Conservation (phyloP, 2,888 invertebrate genomes). For the Eristalinus aeneus region DNA sequence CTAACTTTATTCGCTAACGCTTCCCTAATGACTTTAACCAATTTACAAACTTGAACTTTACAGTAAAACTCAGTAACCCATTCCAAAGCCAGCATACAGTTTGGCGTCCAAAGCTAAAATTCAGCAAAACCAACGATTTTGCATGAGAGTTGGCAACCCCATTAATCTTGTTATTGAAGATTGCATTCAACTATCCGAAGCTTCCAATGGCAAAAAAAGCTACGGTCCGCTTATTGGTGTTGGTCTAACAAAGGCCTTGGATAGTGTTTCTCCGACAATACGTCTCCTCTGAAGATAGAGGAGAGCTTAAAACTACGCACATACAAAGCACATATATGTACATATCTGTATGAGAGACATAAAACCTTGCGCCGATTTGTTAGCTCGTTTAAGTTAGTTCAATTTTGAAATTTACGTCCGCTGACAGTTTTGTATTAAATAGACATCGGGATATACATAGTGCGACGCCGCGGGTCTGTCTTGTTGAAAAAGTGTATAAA, state of each 20-base stretch:
- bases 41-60: no score
- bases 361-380: background rate
- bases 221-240: background rate
- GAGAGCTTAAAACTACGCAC: background rate
- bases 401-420: background rate
- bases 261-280: background rate
- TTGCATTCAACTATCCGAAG: background rate
- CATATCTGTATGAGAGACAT: background rate
- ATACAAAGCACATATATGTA: background rate
- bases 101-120: background rate
- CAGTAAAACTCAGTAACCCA: no score
- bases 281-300: background rate
- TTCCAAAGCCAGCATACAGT: no score
- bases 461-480: background rate
- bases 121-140: background rate
- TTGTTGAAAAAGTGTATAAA: background rate
- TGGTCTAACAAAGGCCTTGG: background rate
- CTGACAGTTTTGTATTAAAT: background rate
- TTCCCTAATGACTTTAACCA: no score
- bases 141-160: background rate
- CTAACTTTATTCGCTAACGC: no score
- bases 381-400: background rate
- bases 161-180: background rate
- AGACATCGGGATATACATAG: background rate
- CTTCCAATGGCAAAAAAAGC: background rate